Base-by-base conservation (phyloP, 2,797 vertebrate genomes). In the Hyperoplus immaculatus region DNA sequence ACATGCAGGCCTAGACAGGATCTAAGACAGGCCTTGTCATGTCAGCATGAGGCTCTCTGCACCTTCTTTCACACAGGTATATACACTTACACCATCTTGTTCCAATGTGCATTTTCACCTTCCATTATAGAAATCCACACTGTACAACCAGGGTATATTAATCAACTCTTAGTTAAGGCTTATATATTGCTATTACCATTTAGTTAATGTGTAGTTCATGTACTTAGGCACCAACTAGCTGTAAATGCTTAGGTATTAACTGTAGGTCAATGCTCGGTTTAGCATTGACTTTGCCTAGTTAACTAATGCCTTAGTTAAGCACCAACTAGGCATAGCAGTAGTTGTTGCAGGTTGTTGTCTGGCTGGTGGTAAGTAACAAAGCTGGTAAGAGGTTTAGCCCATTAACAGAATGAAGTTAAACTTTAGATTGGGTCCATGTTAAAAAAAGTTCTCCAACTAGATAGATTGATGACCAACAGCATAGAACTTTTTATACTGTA, bases 1-100 rank as follows among this genome's bases (percentile, higher is more conserved):
- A 65, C 46, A 66, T 55, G 69, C 71, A 57, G 63, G 71, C 49
- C 53, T 13, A 55, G 61, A 66, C 77, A 78, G 76, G 76, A 76
- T 84, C 75, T 77, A 3, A 86, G 71, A 75, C 57, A 15, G 59
- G 53, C 43, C 68, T 29, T 88, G 87, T 84, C 81, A 84, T 80
- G 69, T 81, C 88, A 80, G 75, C 78, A 67, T 74, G 82, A 68
- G 78, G 68, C 66, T 78, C 78, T 74, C 78, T 74, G 76, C 83
- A 78, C 80, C 81, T 81, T 66, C 62, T 76, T 51, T 49, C 43
- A 69, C 73, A 75, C 55, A 77, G 39, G 4, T 29, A 13, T 9
- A 63, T 16, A 47, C 70, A 14, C 43, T 21, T 8, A 14, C 51
- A 50, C 66, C 66, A 80, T 80, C 72, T 58, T 74, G 63, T 36